Percentiles rank a stretch among this genome's conserved stretches.
phyloP scores from a whole-genome alignment of 2,888 invertebrate species.

The Caenorhabditis sp. region DNA sequence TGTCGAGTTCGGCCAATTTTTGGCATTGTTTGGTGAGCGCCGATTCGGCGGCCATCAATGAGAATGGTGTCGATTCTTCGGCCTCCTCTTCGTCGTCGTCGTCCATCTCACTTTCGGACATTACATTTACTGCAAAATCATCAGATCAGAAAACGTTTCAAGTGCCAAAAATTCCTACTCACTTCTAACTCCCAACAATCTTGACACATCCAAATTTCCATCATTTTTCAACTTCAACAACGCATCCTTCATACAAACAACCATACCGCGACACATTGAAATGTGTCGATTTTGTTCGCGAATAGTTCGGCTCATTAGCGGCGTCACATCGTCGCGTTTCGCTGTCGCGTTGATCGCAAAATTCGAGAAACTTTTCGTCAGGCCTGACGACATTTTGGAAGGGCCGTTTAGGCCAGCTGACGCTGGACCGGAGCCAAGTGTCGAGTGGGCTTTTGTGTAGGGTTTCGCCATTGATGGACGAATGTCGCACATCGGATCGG shows the following conservation, averaged over 20 bases:
- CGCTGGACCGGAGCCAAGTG: conserved; percentile 15
- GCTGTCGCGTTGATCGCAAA: conserved; percentile 38
- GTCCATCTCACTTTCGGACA: conserved; percentile 49
- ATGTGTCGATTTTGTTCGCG: conserved; percentile 35
- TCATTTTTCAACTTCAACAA: conserved; percentile 33
- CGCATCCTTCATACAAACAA: conserved; percentile 35
- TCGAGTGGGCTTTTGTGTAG: conserved; percentile 46
- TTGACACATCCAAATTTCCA: conserved; percentile 34
- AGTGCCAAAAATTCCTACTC: too few relatives aligned
- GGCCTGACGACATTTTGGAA: conserved; percentile 22
- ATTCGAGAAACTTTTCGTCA: conserved; percentile 49
- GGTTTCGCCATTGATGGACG: conserved; percentile 30
- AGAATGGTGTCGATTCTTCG: conserved; percentile 43
- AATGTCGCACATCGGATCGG: conserved; percentile 43
- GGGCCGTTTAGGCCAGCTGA: background rate
- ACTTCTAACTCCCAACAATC: conserved; percentile 31
- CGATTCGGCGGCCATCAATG: conserved; percentile 44
- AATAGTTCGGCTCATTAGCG: conserved; percentile 47
- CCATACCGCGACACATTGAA: conserved; percentile 37
- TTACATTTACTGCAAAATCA: conserved; percentile 32
- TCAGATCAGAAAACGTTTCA: background rate
- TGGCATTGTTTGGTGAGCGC: conserved; percentile 28
- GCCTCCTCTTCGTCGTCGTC: conserved; percentile 42
- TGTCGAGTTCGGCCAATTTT: conserved; percentile 33
- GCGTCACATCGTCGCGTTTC: conserved; percentile 40